Percentiles rank a stretch among this genome's conserved stretches.
These are phyloP conservation scores for Pollenia griseotomentosa DNA, from an alignment of 2,888 invertebrate species.

Conservation along the genomic window DNA sequence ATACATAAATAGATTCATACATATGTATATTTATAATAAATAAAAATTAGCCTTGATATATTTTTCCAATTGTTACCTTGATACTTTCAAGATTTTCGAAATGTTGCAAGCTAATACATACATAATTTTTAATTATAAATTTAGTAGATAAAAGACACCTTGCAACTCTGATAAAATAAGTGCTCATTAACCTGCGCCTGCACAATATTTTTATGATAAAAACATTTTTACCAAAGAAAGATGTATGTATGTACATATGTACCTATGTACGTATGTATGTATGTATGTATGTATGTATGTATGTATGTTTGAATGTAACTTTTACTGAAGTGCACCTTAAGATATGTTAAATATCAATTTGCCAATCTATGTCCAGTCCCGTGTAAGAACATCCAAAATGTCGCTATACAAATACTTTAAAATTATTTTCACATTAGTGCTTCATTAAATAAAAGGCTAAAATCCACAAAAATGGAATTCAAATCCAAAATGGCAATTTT, in stretches of 20 bases:
- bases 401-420: not conserved
- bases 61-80: slow-evolving; percentile 53
- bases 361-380: too few relatives aligned
- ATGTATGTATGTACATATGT: not conserved
- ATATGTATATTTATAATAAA: not conserved
- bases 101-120: not conserved
- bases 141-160: not conserved
- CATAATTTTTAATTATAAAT: not conserved
- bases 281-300: not conserved
- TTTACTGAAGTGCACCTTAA: too few relatives aligned
- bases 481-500: slow-evolving; percentile 57
- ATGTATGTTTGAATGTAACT: not conserved
- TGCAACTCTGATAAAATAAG: slow-evolving; percentile 51
- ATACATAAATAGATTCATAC: not conserved
- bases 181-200: slow-evolving; percentile 56
- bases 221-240: not conserved
- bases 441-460: slow-evolving; percentile 43
- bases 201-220: slow-evolving; percentile 51
- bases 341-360: not conserved
- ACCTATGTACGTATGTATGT: not conserved
- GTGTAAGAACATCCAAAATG: not conserved
- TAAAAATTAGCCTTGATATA: slow-evolving; percentile 46
- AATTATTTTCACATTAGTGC: slow-evolving; percentile 33
- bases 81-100: slow-evolving; percentile 18
- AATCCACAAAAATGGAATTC: slow-evolving; percentile 33